Conservation (phyloP, 1,140 invertebrate genomes). For the Copidosoma floridanum region DNA sequence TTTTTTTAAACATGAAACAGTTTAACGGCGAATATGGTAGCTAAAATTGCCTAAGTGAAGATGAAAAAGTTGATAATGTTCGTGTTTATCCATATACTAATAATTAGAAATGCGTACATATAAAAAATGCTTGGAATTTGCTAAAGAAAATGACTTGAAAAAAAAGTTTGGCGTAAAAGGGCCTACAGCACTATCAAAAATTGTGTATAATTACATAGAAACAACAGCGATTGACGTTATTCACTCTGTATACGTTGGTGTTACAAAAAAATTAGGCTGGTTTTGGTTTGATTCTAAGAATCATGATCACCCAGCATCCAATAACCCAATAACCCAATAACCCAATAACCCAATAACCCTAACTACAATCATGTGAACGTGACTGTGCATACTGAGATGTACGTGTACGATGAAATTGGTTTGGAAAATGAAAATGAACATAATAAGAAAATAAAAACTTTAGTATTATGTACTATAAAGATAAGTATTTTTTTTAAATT, state of each 20-base stretch:
- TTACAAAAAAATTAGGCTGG: slow-evolving; percentile 10
- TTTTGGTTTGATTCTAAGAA: slow-evolving; percentile 15
- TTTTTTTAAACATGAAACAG: slow-evolving; percentile 4
- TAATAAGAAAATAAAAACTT: too few relatives aligned
- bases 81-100: background rate
- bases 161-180: slow-evolving; percentile 8
- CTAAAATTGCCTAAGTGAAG: background rate
- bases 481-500: too few relatives aligned
- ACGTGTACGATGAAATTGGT: too few relatives aligned
- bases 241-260: slow-evolving; percentile 26
- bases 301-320: background rate
- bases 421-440: too few relatives aligned
- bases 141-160: background rate
- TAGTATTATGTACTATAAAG: too few relatives aligned
- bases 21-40: background rate
- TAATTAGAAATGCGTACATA: background rate
- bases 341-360: too few relatives aligned
- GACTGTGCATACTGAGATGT: too few relatives aligned
- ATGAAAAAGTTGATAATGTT: background rate
- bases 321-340: too few relatives aligned
- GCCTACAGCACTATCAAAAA: background rate
- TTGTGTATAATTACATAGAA: slow-evolving; percentile 15
- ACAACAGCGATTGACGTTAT: slow-evolving; percentile 25
- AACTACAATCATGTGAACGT: too few relatives aligned
- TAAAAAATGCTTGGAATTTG: background rate